Base-by-base conservation (phyloP, 35 echinoderm and acorn worm genomes). In the Acanthaster planci region DNA sequence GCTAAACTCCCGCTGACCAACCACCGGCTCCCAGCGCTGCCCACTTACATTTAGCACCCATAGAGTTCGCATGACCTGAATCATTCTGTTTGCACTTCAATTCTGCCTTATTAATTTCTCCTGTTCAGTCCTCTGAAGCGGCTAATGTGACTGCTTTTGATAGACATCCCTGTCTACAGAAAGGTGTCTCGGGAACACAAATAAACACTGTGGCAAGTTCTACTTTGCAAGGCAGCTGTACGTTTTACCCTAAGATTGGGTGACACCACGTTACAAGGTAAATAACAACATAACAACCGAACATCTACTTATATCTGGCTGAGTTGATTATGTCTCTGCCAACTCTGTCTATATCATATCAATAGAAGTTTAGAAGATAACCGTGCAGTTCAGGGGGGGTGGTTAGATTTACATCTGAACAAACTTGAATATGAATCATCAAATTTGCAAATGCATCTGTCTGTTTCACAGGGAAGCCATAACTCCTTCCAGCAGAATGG, bases 51-150 rank as follows among this genome's bases (percentile, higher is more conserved):
- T 72, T 26, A 26, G 64, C 34, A 26, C 64, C 64, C 64, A 8
- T 10, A 72, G 64, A 72, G 64, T 72, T 72, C 64, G 64, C 34
- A 26, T 7, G 64, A 72, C 64, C 64, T 72, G 64, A 34, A 72
- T 72, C 22, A 72, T 29, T 26, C 34, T 72, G 64, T 72, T 72
- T 72, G 64, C 64, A 26, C 64, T 72, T 14, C 64, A 72, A 34
- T 72, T 35, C 64, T 72, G 64, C 64, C 64, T 72, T 72, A 72
- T 72, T 72, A 72, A 35, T 72, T 72, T 72, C 64, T 72, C 21
- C 22, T 72, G 23, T 72, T 34, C 14, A 72, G 64, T 26, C 64
- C 64, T 2, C 21, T 29, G 21, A 29, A 31, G 64, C 64, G 34
- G 64, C 23, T 72, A 72, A 72, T 72, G 22, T 26, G 64, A 27